Evolutionary conservation across 2,113 vertebrate genomes (phyloP), one percentile per base, ranked within the genome.

Genomic region (Sisor rabdophorus): DNA sequence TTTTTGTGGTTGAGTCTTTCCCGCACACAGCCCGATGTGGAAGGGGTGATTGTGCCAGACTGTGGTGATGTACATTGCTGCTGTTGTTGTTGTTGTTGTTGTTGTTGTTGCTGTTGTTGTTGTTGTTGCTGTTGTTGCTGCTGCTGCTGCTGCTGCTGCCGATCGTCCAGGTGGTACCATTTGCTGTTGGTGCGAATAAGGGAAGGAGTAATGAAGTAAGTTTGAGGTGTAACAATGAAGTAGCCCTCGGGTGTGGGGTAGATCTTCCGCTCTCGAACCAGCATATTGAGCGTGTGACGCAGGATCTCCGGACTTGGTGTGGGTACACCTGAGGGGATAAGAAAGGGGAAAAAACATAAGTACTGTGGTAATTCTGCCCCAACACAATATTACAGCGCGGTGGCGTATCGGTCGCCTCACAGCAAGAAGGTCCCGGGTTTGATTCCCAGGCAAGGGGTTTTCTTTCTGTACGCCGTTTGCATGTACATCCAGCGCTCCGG

Each of bases 101-200:
- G 95, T 87, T 93, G 95, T 73, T 95, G 82, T 0, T 96, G 89
- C 85, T 95, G 90, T 91, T 94, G 91, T 88, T 93, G 92, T 88
- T 82, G 87, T 12, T 80, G 87, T 2, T 80, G 83, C 30, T 63
- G 73, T 10, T 71, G 80, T 1, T 87, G 88, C 8, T 80, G 80
- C 9, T 87, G 90, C 84, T 91, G 86, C 84, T 90, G 88, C 85
- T 91, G 76, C 79, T 87, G 87, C 85, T 83, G 81, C 89, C 95
- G 91, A 88, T 99, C 97, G 0, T 99, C 97, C 89, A 99, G 89
- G 89, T 99, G 96, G 89, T 99, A 99, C 97, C 97, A 99, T 89
- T 99, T 99, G 83, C 95, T 97, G 87, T 96, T 97, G 89, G 95
- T 96, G 90, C 97, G 93, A 90, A 98, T 96, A 84, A 99, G 93